Base-by-base conservation (phyloP, 2,797 vertebrate species). In the Malurus leucopterus region DNA sequence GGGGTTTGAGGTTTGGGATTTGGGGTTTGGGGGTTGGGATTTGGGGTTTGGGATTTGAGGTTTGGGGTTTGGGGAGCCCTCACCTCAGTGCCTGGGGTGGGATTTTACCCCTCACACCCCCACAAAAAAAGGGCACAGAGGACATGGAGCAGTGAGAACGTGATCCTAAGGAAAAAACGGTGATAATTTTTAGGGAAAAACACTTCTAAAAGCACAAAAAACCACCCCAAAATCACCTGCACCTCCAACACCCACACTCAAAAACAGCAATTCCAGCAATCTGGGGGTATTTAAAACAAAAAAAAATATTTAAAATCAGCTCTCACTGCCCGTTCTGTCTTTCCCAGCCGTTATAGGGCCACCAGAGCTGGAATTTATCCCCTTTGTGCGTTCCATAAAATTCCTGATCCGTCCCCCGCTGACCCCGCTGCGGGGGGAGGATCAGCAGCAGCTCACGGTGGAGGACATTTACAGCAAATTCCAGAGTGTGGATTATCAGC, bases 261-360 rank as follows among this genome's bases (percentile, higher is more conserved):
- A 14, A 47, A 75, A 5, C 1, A 44, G 9, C n/a, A 8, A 54
- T 20, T 71, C 2, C 51, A 62, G 34, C 6, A 24, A 15, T 1
- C 30, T 9, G 58, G 51, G 38, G 2, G 13, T 23, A 30, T 27
- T 8, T 54, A 5, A 41, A 19, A 1, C 3, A 5, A 1, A 34
- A 32, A 10, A 6, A 10, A 6, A 14, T 36, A 23, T 6, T 11
- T 9, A 11, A 6, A 41, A 21, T 19, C 53, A 70, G 23, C 44
- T 64, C 38, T 64, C 47, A 3, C 27, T 30, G 53, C n/a, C 58
- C 29, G 21, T 11, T n/a, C 40, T 84, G 3, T 77, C 41, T 47
- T 24, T 55, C 22, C 72, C 49, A 97, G 97, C 97, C 62, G 12
- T 59, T 32, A 93, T 98, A 78, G 97, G 95, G 46, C 77, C 91